These are phyloP conservation scores for Zeuzera pyrina DNA, from an alignment of 2,888 invertebrate species.

Conservation along the genomic window DNA sequence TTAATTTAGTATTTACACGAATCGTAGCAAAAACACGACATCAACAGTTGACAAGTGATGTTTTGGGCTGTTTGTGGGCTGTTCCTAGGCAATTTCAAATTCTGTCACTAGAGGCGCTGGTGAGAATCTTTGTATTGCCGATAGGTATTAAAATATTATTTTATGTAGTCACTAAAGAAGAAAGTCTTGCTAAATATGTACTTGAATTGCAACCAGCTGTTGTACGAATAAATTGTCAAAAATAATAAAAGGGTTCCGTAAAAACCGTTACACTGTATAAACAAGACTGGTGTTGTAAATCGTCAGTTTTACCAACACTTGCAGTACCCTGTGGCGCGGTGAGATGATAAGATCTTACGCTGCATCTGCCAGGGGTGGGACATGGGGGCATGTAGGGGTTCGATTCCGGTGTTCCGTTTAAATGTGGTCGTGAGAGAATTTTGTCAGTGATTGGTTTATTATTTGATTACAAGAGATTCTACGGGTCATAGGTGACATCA, in stretches of 20 bases:
- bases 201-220: conserved; percentile 1
- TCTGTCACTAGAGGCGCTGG: no score
- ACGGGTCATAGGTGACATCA: no score
- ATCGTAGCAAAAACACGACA: no score
- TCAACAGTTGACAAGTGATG: no score
- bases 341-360: conserved; percentile 53
- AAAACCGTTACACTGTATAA: conserved; percentile 58
- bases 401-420: conserved; percentile 57
- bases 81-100: no score
- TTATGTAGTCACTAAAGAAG: no score
- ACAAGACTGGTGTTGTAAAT: conserved; percentile 43
- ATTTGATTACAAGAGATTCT: no score
- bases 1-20: no score
- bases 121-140: no score
- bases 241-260: conserved; percentile 27
- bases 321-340: conserved; percentile 50
- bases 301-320: conserved; percentile 52
- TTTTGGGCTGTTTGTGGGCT: no score
- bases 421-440: conserved; percentile 50
- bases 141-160: no score
- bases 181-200: conserved; percentile 19
- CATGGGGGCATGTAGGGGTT: conserved; percentile 43
- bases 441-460: conserved; percentile 50
- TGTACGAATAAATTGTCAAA: conserved; percentile 10
- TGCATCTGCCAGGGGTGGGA: conserved; percentile 53